phyloP scores from a whole-genome alignment of 2,888 invertebrate species.

The Scaptomyza flava region DNA sequence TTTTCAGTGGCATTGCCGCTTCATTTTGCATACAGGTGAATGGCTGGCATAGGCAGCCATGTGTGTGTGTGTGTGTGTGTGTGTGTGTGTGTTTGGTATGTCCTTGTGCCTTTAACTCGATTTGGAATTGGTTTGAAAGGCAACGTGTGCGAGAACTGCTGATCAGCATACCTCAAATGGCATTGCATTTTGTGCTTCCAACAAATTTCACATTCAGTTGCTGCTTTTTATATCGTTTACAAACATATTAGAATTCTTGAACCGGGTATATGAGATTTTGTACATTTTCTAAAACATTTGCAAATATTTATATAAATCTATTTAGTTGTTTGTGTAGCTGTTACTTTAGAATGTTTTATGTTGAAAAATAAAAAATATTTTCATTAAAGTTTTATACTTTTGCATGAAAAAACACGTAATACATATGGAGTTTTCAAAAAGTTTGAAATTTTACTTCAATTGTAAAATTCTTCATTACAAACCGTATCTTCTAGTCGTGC shows the following conservation, averaged over 20 bases:
- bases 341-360: too few species aligned
- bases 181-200: slow-evolving; percentile 51
- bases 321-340: background rate
- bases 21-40: slow-evolving; percentile 80
- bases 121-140: slow-evolving; percentile 75
- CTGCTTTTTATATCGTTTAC: slow-evolving; percentile 16
- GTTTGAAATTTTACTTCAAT: too few species aligned
- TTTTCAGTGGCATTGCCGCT: slow-evolving; percentile 78
- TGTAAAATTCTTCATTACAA: too few species aligned
- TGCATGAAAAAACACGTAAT: too few species aligned
- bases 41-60: slow-evolving; percentile 19
- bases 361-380: too few species aligned
- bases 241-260: background rate
- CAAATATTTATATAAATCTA: background rate
- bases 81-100: slow-evolving; percentile 26
- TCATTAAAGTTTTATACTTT: too few species aligned
- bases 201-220: slow-evolving; percentile 49
- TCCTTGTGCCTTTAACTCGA: slow-evolving; percentile 75
- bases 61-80: background rate
- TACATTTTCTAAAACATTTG: background rate
- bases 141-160: slow-evolving; percentile 68
- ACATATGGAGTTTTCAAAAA: too few species aligned
- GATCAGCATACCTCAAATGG: slow-evolving; percentile 71
- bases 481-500: slow-evolving; percentile 1
- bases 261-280: background rate